Evolutionary conservation across 2,797 vertebrate species (phyloP), one percentile per base, ranked within the genome.

Genomic region (Microctenopoma lineatum): DNA sequence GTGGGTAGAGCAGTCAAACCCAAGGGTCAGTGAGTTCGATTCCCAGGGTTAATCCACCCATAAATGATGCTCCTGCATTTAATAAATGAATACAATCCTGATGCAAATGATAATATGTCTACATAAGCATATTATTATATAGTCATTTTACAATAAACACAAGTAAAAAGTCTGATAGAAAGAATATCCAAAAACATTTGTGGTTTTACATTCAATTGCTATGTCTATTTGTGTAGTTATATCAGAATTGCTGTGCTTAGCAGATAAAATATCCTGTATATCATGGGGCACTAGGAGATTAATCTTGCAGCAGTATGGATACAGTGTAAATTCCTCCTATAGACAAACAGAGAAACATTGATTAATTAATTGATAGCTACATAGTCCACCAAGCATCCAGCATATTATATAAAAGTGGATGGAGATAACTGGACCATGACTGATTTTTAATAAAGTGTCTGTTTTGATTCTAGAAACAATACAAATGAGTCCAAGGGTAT

Each of bases 321-420:
- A 39, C 32, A 56, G 39, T 39, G 18, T 26, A 39, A 42, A 66
- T 26, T 12, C 50, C 59, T 51, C 21, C 45, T 52, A 11, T 9
- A 10, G 1, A 38, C 8, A 13, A 62, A 29, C 27, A 62, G 1
- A 38, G 36, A 13, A 62, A 29, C 32, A 62, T 1, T 69, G 39
- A 82, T 66, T 1, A 27, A 66, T 64, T 62, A 21, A 29, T 54
- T 26, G 3, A 38, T 38, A 48, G 50, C 67, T 44, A 18, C 16
- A 27, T n/a, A 34, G 55, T 60, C 39, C 32, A 16, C 25, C 26
- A 46, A 52, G 45, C 9, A 16, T 58, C 10, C 25, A 12, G 26
- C 41, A 47, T 26, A 21, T 14, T 18, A 41, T 14, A 38, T 13
- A 21, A 14, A 41, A 36, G 52, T 14, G 39, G 41, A 39, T 18